These are phyloP conservation scores for Fundulus diaphanus DNA, from an alignment of 2,797 vertebrate species.

Conservation along the genomic window DNA sequence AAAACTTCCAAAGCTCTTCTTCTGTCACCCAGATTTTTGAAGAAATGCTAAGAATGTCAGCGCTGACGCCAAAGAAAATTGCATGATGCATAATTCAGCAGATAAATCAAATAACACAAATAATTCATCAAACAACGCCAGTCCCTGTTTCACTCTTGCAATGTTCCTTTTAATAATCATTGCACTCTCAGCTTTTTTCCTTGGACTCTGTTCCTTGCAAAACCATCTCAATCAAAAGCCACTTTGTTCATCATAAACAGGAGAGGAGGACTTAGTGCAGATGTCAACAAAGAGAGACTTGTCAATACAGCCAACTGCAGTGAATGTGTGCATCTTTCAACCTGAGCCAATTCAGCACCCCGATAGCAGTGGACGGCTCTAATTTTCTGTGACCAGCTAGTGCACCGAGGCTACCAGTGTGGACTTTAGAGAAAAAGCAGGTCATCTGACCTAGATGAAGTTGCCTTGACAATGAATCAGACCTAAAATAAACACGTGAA, in stretches of 20 bases:
- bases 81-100: slow-evolving; percentile 43
- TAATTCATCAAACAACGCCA: slow-evolving; percentile 50
- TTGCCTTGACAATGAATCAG: background rate
- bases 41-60: slow-evolving; percentile 31
- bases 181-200: slow-evolving; percentile 17
- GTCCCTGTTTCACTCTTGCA: slow-evolving; percentile 19
- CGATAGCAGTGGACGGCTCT: slow-evolving; percentile 42
- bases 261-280: slow-evolving; percentile 53
- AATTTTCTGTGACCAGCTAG: slow-evolving; percentile 61
- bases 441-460: slow-evolving; percentile 5
- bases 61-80: slow-evolving; percentile 39
- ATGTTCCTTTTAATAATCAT: slow-evolving; percentile 29
- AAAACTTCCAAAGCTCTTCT: slow-evolving; percentile 25
- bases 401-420: slow-evolving; percentile 44
- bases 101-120: slow-evolving; percentile 57
- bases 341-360: slow-evolving; percentile 26
- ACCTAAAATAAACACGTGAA: background rate
- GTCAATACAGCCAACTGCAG: slow-evolving; percentile 47
- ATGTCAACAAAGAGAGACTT: slow-evolving; percentile 67
- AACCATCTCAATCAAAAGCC: slow-evolving; percentile 54
- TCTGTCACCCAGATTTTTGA: slow-evolving; percentile 32
- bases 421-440: slow-evolving; percentile 6
- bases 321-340: slow-evolving; percentile 36
- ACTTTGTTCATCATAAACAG: slow-evolving; percentile 55
- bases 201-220: slow-evolving; percentile 26